A percentile compares a stretch with the other conserved stretches of the same genome.
phyloP scores from a whole-genome alignment of 1,140 invertebrate species.

The Drosophila nasuta region DNA sequence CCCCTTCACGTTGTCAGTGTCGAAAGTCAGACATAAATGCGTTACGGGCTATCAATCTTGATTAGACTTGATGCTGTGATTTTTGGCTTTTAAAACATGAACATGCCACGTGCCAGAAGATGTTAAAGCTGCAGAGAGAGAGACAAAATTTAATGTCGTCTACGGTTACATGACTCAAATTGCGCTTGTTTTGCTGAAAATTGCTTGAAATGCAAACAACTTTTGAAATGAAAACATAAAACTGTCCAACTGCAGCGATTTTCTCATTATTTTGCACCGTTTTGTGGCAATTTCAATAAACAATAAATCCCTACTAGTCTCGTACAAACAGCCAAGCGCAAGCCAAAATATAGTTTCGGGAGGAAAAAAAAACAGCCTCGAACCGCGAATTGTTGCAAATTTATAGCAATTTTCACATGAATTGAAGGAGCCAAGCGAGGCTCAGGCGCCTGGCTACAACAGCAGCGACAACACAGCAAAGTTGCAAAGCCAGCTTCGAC shows the following conservation, averaged over 20 bases:
- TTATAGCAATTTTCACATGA: conserved; percentile 82
- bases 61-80: conserved; percentile 72
- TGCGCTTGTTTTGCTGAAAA: conserved; percentile 34
- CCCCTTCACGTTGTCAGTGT: conserved; percentile 21
- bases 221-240: conserved; percentile 83
- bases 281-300: conserved; percentile 83
- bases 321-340: conserved; percentile 1
- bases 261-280: conserved; percentile 84
- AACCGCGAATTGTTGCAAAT: conserved; percentile 57
- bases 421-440: conserved; percentile 65
- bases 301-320: conserved; percentile 74
- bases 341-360: conserved; percentile 21
- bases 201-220: conserved; percentile 66
- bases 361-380: not conserved
- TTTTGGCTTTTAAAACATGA: conserved; percentile 59
- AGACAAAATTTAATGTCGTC: conserved; percentile 61
- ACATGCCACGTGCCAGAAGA: conserved; percentile 62
- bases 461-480: conserved; percentile 18
- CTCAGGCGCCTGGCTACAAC: conserved; percentile 70
- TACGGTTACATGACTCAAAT: conserved; percentile 68
- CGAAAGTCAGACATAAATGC: conserved; percentile 74
- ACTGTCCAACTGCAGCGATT: conserved; percentile 74
- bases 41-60: conserved; percentile 84
- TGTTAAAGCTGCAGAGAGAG: not conserved
- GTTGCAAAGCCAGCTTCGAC: not conserved